Evolutionary conservation across 2,888 invertebrate genomes (phyloP).

Genomic region (Desoria tigrina): DNA sequence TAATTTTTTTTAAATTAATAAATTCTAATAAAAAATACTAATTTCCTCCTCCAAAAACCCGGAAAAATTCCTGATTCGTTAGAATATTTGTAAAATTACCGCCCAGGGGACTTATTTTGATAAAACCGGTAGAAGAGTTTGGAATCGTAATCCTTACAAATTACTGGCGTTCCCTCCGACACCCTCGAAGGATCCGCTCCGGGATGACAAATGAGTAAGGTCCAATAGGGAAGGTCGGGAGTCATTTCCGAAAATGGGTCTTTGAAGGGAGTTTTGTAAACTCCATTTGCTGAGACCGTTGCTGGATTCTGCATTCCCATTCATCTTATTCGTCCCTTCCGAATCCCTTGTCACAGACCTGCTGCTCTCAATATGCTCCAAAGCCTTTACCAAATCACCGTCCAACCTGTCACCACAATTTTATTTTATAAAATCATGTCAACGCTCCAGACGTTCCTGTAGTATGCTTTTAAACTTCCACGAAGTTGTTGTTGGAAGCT

Average conservation of each 20-base stretch:
- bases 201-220: constrained; percentile 17
- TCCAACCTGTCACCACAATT: neutral
- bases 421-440: too few species aligned
- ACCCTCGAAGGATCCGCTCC: constrained; percentile 19
- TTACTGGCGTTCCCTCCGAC: constrained; percentile 22
- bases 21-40: too few species aligned
- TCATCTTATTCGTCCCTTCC: neutral
- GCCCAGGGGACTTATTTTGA: too few species aligned
- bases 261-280: neutral
- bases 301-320: neutral
- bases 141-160: constrained; percentile 5
- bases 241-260: neutral
- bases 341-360: neutral
- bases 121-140: too few species aligned
- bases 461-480: too few species aligned
- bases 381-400: neutral
- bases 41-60: too few species aligned
- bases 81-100: too few species aligned
- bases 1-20: too few species aligned
- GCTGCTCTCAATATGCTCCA: neutral
- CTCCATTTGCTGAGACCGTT: neutral
- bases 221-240: constrained; percentile 13
- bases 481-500: too few species aligned
- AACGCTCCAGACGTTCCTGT: too few species aligned
- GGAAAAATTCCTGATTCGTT: too few species aligned